Conservation (phyloP, 2,113 vertebrate genomes). For the Nestor notabilis region DNA sequence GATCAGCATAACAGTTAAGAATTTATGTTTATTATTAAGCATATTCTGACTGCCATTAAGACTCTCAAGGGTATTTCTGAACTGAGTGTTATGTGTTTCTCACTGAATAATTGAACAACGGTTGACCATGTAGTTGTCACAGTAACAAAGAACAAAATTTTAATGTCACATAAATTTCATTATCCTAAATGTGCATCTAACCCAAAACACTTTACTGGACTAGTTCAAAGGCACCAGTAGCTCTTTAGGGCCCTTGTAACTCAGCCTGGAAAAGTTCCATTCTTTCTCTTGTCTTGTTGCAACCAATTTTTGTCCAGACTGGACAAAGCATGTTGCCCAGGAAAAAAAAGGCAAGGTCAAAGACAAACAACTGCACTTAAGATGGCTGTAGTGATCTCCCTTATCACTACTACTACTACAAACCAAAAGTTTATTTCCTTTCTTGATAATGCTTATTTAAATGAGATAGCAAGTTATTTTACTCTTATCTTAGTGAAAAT, state of each 20-base stretch:
- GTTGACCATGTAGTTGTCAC: not conserved
- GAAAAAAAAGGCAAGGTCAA: slow-evolving; percentile 20
- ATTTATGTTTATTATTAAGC: not conserved
- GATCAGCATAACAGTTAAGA: not conserved
- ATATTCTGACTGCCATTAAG: not conserved
- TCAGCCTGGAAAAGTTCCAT: not conserved
- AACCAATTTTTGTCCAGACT: not conserved
- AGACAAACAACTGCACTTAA: not conserved
- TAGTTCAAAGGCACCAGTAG: not conserved
- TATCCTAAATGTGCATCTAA: not conserved
- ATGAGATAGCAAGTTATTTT: not conserved
- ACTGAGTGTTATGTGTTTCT: not conserved
- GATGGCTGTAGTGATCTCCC: not conserved
- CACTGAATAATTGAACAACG: not conserved
- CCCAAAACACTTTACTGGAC: not conserved
- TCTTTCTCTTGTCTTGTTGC: not conserved
- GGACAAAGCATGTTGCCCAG: not conserved
- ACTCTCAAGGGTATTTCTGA: not conserved
- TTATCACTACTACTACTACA: not conserved
- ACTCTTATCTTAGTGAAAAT: not conserved
- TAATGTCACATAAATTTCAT: not conserved
- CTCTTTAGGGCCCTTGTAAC: not conserved
- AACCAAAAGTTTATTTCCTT: not conserved
- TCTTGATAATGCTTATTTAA: not conserved
- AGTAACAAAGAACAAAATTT: not conserved